Evolutionary conservation across 1,140 invertebrate species (phyloP).

Genomic region (Delia radicum): DNA sequence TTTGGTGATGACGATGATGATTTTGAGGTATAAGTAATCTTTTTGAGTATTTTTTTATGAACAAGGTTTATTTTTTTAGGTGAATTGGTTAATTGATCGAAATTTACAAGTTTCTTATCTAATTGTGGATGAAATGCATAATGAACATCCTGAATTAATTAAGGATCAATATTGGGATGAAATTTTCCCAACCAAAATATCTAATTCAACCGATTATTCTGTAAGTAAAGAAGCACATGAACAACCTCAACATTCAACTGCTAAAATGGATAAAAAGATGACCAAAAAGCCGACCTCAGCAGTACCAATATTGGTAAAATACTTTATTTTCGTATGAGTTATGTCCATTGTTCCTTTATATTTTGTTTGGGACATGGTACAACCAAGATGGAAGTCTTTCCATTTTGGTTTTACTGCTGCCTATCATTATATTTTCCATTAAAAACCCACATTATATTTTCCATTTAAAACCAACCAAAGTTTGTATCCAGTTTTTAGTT

Average conservation of each 20-base stretch:
- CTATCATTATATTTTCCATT: no score
- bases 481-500: no score
- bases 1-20: constrained; percentile 87
- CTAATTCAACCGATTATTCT: constrained; percentile 48
- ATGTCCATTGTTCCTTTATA: no score
- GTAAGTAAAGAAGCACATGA: neutral
- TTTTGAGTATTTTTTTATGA: neutral
- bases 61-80: constrained; percentile 62
- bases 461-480: no score
- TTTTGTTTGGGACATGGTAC: no score
- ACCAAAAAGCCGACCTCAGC: neutral
- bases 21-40: constrained; percentile 53
- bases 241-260: neutral
- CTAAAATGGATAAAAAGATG: neutral
- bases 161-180: constrained; percentile 89
- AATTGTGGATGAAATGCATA: constrained; percentile 93
- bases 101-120: constrained; percentile 84
- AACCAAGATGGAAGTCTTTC: no score
- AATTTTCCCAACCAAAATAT: constrained; percentile 77
- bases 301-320: neutral
- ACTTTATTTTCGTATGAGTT: no score
- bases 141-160: constrained; percentile 82
- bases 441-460: no score
- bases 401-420: no score
- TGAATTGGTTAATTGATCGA: constrained; percentile 86